A percentile compares a stretch with the other conserved stretches of the same genome.
phyloP scores from a whole-genome alignment of 2,888 invertebrate species.

The Conomelus anceps region DNA sequence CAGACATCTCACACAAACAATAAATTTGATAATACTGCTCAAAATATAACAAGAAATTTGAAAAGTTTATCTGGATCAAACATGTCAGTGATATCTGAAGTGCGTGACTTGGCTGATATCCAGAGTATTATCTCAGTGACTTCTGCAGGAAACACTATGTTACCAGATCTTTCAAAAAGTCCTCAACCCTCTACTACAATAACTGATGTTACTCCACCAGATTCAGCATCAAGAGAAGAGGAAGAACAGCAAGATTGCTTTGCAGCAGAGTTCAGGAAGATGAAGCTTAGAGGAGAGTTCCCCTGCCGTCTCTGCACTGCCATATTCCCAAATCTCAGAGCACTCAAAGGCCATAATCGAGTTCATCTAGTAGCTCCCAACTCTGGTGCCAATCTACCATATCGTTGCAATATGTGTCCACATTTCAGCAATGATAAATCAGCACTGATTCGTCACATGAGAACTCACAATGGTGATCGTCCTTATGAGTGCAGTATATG shows the following conservation, averaged over 20 bases:
- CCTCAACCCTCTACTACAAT: constrained; percentile 28
- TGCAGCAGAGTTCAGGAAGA: constrained; percentile 76
- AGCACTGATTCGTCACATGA: constrained; percentile 82
- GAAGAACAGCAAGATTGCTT: constrained; percentile 78
- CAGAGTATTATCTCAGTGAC: constrained; percentile 76
- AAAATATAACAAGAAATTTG: background rate
- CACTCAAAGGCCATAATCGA: constrained; percentile 84
- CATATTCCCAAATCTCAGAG: constrained; percentile 80
- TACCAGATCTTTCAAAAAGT: constrained; percentile 43
- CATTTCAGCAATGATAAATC: constrained; percentile 86
- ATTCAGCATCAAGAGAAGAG: constrained; percentile 45
- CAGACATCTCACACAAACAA: background rate
- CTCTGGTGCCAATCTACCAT: constrained; percentile 53
- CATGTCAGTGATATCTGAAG: constrained; percentile 35
- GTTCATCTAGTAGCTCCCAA: constrained; percentile 68
- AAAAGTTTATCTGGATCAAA: background rate
- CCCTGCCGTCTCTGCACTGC: constrained; percentile 84
- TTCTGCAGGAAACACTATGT: constrained; percentile 41
- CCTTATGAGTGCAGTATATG: constrained; percentile 94
- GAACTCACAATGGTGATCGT: constrained; percentile 90
- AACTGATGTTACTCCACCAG: constrained; percentile 34
- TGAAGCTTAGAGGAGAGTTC: constrained; percentile 84
- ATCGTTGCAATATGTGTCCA: constrained; percentile 88
- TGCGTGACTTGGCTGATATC: constrained; percentile 77
- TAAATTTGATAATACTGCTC: constrained; percentile 3